phyloP scores from a whole-genome alignment of 2,888 invertebrate species.

The Chymomyza procnemis region DNA sequence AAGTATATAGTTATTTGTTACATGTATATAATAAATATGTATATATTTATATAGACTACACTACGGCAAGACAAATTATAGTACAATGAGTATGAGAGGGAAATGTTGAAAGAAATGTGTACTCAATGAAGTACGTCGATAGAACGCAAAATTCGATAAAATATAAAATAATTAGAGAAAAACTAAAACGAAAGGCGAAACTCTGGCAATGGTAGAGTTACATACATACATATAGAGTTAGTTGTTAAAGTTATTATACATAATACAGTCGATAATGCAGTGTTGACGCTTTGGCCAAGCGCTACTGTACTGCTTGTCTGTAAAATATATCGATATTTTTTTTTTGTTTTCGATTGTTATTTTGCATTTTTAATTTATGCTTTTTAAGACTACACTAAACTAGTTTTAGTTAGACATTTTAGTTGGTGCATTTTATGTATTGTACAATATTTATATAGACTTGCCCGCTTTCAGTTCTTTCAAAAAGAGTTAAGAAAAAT shows the following conservation, averaged over 20 bases:
- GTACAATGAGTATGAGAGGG: background rate
- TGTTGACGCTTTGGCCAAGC: no score
- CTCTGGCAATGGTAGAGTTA: slow-evolving; percentile 1
- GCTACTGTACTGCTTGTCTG: background rate
- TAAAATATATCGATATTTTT: background rate
- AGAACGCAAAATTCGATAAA: background rate
- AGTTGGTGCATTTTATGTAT: background rate
- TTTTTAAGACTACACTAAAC: slow-evolving; percentile 36
- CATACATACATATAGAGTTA: background rate
- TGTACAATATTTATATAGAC: background rate
- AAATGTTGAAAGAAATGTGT: background rate
- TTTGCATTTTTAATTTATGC: background rate
- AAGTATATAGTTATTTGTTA: slow-evolving; percentile 3
- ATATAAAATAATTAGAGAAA: slow-evolving; percentile 10
- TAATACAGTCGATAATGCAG: no score
- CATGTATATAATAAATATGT: slow-evolving; percentile 41
- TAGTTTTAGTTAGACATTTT: slow-evolving; percentile 23
- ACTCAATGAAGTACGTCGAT: background rate
- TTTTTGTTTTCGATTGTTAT: background rate
- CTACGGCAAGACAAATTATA: slow-evolving; percentile 62
- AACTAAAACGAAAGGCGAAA: background rate
- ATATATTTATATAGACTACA: slow-evolving; percentile 34
- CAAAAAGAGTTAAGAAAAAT: background rate
- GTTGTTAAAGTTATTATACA: background rate
- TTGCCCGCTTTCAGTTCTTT: background rate